Evolutionary conservation across 2,113 vertebrate species (phyloP), one percentile per base, ranked within the genome.

Genomic region (Leptosomus discolor): DNA sequence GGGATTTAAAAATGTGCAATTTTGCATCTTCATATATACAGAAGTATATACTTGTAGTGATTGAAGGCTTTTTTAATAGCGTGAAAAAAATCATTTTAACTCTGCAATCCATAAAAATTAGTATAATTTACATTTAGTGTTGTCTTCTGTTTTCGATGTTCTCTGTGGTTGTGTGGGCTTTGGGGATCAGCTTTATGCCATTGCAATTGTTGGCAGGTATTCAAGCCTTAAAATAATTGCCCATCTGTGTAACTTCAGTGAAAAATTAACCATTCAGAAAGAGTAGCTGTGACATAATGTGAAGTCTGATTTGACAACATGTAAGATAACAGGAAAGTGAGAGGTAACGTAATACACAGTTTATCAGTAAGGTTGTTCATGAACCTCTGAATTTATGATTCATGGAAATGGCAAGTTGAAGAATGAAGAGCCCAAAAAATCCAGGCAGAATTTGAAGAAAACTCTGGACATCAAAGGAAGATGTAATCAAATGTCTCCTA

Each of bases 201-300:
- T 70, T 88, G 63, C 56, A 82, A 17, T 94, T 75, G 39, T 41
- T 97, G 93, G 97, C 96, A 96, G 78, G 88, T 95, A 82, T 83
- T 95, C 96, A 96, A 95, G 36, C 69, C 78, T 92, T 90, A 88
- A 90, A 94, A 96, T 96, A 96, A 96, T 88, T 93, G 91, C 76
- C 93, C 88, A 90, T 98, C 90, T 97, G 95, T 92, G 88, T 95
- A 96, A 96, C 84, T 94, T 65, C 71, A 88, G 88, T 79, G 73
- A 93, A 95, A 93, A 95, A 80, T 83, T 90, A 97, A 75, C 95
- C 46, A 83, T 95, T 94, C 73, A 82, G 58, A 82, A 94, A 75
- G 61, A 94, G 65, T 79, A 94, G 64, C 93, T 94, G 85, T 96
- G 92, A 92, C 91, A 87, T 82, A 92, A 94, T 84, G 80, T 83